Evolutionary conservation across 37 sponge, comb jelly and placozoan species (phyloP), one percentile per base, ranked within the genome.

Genomic region (Geodia barretti): DNA sequence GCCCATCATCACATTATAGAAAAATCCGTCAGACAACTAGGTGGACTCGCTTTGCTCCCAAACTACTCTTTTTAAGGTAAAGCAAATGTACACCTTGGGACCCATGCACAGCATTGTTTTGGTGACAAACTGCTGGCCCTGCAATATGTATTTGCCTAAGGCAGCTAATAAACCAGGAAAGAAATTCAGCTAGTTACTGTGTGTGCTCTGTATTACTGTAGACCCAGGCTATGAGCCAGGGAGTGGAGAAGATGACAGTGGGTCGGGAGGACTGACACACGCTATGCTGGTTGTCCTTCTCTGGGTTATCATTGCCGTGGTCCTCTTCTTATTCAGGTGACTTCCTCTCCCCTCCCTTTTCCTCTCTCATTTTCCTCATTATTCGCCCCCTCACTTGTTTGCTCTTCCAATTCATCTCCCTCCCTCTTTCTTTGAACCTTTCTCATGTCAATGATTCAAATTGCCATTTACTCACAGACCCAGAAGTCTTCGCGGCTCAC

Each of bases 271-370:
- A 36, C 4, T 33, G 71, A 20, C 42, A 23, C 69, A 66, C 29
- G 34, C 76, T 21, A 40, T 28, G 40, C 9, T 82, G 39, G 0
- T 88, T 7, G 62, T 87, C 14, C 40, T 82, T 19, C 40, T 88
- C 37, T 88, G 88, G 88, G 26, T 88, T 11, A 38, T 88, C 29
- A 28, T 88, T 11, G 88, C 88, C 32, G 0, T 88, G 62, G 34
- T 82, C 25, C 63, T 88, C 4, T 88, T 82, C 54, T 3, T 70
- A 40, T 76, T 88, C 78, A 88, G 88, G 88, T 83, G 3, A 29
- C 62, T 26, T n/a, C n/a, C n/a, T n/a, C n/a, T n/a, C n/a, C n/a
- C n/a, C n/a, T n/a, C n/a, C n/a, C n/a, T n/a, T n/a, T n/a, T n/a
- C n/a, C n/a, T n/a, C n/a, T n/a, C n/a, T n/a, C n/a, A n/a, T n/a